Conservation (phyloP, 2,113 vertebrate species). For the Eublepharis macularius region DNA sequence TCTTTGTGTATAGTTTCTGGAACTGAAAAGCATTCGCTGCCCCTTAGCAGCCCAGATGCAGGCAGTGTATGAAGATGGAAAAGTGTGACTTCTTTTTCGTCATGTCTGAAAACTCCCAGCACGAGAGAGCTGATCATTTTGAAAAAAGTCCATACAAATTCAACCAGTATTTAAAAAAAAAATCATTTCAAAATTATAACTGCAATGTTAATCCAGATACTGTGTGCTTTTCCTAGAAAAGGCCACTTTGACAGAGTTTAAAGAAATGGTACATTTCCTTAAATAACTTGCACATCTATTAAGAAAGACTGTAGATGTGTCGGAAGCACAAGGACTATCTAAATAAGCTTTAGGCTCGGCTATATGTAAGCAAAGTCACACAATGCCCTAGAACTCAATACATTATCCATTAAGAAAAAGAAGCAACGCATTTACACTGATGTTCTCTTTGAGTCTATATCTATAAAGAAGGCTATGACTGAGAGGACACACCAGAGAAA, state of each 20-base stretch:
- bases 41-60: neutral
- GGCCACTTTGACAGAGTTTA: slow-evolving; percentile 66
- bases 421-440: slow-evolving; percentile 37
- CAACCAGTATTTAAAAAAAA: slow-evolving; percentile 63
- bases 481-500: neutral
- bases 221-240: slow-evolving; percentile 64
- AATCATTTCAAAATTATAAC: slow-evolving; percentile 59
- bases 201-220: slow-evolving; percentile 55
- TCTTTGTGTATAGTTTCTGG: too few relatives aligned
- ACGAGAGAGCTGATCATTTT: slow-evolving; percentile 56
- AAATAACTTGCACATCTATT: slow-evolving; percentile 65
- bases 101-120: slow-evolving; percentile 51
- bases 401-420: slow-evolving; percentile 27
- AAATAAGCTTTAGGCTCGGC: slow-evolving; percentile 25
- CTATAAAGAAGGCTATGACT: neutral
- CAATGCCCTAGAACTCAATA: slow-evolving; percentile 9
- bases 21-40: too few relatives aligned
- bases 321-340: slow-evolving; percentile 44
- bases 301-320: slow-evolving; percentile 65
- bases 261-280: slow-evolving; percentile 55
- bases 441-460: slow-evolving; percentile 6
- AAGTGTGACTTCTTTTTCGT: slow-evolving; percentile 46
- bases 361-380: neutral
- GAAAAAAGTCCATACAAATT: slow-evolving; percentile 68
- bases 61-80: neutral